A percentile compares a stretch with the other conserved stretches of the same genome.
These are phyloP conservation scores for Lithophane socia DNA, from an alignment of 2,888 invertebrate genomes.

Conservation along the genomic window DNA sequence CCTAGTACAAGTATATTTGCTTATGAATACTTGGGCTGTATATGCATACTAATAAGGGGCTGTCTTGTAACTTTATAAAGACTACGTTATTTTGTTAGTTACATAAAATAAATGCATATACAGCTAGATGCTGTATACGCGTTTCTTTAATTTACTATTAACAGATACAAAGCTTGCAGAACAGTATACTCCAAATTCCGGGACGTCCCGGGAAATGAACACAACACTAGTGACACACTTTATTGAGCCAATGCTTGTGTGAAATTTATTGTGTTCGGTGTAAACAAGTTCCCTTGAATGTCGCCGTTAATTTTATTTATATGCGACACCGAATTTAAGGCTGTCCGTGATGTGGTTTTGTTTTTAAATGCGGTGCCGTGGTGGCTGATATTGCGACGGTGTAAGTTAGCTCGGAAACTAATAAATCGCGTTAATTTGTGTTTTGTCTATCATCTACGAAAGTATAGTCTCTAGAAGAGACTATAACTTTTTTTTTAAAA, in stretches of 20 bases:
- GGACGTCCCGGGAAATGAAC: slow-evolving; percentile 50
- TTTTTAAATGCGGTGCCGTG: slow-evolving; percentile 25
- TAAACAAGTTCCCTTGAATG: slow-evolving; percentile 65
- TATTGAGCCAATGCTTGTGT: slow-evolving; percentile 64
- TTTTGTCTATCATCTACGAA: no score
- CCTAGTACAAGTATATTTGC: not conserved
- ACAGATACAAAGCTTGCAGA: slow-evolving; percentile 21
- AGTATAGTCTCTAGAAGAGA: no score
- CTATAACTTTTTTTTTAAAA: no score
- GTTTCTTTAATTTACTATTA: not conserved
- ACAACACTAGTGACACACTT: slow-evolving; percentile 60
- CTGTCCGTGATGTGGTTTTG: slow-evolving; percentile 31
- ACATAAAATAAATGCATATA: not conserved
- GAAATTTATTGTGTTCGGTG: slow-evolving; percentile 65
- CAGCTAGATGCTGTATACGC: not conserved
- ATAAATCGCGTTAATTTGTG: not conserved
- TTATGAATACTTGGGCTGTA: not conserved
- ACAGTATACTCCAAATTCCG: slow-evolving; percentile 45
- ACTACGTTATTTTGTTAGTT: no score
- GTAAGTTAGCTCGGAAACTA: not conserved
- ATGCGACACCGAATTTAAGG: slow-evolving; percentile 47
- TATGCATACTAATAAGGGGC: not conserved
- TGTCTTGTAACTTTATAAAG: not conserved
- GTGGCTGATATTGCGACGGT: not conserved
- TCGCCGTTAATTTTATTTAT: slow-evolving; percentile 64